Evolutionary conservation across 2,113 vertebrate species (phyloP).

Genomic region (Meles meles): DNA sequence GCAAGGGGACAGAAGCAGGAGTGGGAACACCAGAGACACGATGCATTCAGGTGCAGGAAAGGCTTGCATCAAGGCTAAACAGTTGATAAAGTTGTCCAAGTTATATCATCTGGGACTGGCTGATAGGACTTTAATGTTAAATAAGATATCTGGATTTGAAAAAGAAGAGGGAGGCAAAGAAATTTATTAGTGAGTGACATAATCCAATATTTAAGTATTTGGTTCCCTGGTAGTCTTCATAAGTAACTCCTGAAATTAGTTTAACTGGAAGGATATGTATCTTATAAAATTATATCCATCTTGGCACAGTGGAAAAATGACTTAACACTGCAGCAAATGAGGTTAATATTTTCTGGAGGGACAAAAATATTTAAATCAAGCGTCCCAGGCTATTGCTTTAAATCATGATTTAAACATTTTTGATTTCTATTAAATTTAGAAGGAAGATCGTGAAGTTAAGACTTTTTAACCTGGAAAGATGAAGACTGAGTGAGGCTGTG

Average conservation of each 20-base stretch:
- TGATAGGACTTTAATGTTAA: not conserved
- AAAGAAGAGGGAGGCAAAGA: not conserved
- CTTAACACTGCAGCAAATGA: not conserved
- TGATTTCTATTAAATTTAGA: constrained; percentile 41
- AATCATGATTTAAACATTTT: constrained; percentile 40
- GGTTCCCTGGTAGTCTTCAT: not conserved
- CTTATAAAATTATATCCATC: not conserved
- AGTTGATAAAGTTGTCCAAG: not conserved
- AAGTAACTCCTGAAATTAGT: not conserved
- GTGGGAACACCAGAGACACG: not conserved
- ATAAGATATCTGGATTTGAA: not conserved
- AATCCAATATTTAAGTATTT: not conserved
- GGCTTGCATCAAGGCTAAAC: not conserved
- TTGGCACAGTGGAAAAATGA: not conserved
- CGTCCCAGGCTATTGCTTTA: not conserved
- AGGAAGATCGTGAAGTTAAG: constrained; percentile 31
- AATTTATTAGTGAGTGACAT: not conserved
- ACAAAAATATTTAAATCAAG: not conserved
- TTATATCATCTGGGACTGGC: not conserved
- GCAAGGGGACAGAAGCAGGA: not conserved
- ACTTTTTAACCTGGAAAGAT: constrained; percentile 27
- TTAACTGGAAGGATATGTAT: not conserved
- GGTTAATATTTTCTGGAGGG: constrained; percentile 18
- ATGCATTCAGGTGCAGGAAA: not conserved
- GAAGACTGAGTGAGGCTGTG: not conserved